These are phyloP conservation scores for Cetoscarus ocellatus DNA, from an alignment of 2,797 vertebrate species.

Conservation along the genomic window DNA sequence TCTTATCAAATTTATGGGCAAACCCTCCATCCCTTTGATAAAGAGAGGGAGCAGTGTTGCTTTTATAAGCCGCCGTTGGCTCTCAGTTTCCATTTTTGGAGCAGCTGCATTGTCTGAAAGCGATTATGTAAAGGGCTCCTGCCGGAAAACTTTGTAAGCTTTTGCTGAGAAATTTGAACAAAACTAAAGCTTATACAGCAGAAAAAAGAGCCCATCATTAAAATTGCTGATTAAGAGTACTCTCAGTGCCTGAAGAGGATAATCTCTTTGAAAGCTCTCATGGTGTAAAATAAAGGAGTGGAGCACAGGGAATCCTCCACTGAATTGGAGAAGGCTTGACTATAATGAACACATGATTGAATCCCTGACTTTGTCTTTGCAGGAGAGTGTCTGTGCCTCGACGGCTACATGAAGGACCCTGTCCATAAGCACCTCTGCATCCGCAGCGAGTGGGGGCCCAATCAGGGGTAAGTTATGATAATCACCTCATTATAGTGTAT, in stretches of 20 bases:
- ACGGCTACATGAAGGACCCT: slow-evolving; percentile 98
- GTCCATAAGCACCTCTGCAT: slow-evolving; percentile 99
- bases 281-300: slow-evolving; percentile 31
- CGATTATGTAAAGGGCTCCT: slow-evolving; percentile 18
- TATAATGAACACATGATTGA: slow-evolving; percentile 54
- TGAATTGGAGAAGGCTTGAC: slow-evolving; percentile 30
- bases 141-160: slow-evolving; percentile 21
- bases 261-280: slow-evolving; percentile 17
- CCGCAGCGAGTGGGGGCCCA: slow-evolving; percentile 97
- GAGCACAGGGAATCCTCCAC: slow-evolving; percentile 31
- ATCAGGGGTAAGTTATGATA: slow-evolving; percentile 92
- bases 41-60: background rate
- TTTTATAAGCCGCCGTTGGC: slow-evolving; percentile 19
- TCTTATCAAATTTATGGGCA: slow-evolving; percentile 18
- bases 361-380: slow-evolving; percentile 38
- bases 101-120: slow-evolving; percentile 4
- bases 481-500: slow-evolving; percentile 28
- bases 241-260: slow-evolving; percentile 35
- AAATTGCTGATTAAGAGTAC: slow-evolving; percentile 41
- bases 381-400: slow-evolving; percentile 97
- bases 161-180: slow-evolving; percentile 4
- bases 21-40: slow-evolving; percentile 2
- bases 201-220: slow-evolving; percentile 33
- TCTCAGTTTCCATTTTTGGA: slow-evolving; percentile 25
- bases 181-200: background rate